Percentiles rank a stretch among this genome's conserved stretches.
phyloP scores from a whole-genome alignment of 2,888 invertebrate genomes.

The Nomada fucata region DNA sequence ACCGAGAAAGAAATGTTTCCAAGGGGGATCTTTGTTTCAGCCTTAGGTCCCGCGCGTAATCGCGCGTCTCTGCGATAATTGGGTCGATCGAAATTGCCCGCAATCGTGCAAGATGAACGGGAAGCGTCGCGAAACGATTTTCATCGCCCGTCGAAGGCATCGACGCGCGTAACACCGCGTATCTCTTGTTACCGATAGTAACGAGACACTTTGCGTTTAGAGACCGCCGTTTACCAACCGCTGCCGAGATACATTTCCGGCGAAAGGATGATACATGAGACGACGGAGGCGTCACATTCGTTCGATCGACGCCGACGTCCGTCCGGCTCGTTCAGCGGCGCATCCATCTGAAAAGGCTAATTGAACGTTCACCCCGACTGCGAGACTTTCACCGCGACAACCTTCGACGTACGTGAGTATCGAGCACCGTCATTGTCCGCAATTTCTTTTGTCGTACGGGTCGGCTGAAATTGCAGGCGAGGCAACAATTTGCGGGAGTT shows the following conservation, averaged over 20 bases:
- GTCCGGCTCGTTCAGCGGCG: not conserved
- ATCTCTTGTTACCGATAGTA: slow-evolving; percentile 49
- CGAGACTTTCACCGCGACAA: not conserved
- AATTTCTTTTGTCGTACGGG: not conserved
- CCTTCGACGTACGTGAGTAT: slow-evolving; percentile 8
- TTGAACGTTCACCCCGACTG: not conserved
- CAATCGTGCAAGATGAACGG: no score
- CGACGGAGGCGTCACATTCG: slow-evolving; percentile 41
- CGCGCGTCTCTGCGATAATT: not conserved
- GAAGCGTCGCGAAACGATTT: not conserved
- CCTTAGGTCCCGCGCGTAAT: no score
- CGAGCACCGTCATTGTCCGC: not conserved
- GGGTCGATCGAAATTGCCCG: slow-evolving; percentile 13
- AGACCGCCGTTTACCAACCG: slow-evolving; percentile 36
- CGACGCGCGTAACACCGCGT: slow-evolving; percentile 16
- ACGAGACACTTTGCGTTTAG: slow-evolving; percentile 55
- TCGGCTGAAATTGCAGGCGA: no score
- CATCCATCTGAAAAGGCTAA: slow-evolving; percentile 24
- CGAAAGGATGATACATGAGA: slow-evolving; percentile 49
- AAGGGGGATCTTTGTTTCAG: no score
- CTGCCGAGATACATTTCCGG: slow-evolving; percentile 43
- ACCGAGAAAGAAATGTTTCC: no score
- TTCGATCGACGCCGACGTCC: slow-evolving; percentile 18
- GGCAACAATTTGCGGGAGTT: not conserved
- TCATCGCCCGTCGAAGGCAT: slow-evolving; percentile 6